phyloP scores from a whole-genome alignment of 1,140 invertebrate species.

The Penaeus chinensis region DNA sequence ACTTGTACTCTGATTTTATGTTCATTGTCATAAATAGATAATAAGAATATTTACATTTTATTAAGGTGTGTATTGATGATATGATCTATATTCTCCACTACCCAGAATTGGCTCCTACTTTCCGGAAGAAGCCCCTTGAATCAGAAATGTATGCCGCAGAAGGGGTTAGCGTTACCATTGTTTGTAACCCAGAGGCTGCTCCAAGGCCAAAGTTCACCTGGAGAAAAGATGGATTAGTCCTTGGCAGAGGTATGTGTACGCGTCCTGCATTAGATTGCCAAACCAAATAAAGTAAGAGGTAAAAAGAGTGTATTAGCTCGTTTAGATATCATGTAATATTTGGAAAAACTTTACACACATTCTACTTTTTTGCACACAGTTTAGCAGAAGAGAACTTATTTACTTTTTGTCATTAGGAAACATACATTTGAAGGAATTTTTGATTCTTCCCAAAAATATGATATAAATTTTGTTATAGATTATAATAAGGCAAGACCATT shows the following conservation, averaged over 20 bases:
- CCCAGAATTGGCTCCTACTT: conserved; percentile 84
- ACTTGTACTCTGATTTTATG: conserved; percentile 51
- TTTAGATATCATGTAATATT: not conserved
- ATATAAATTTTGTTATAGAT: no score
- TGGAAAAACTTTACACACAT: not conserved
- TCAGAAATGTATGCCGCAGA: conserved; percentile 90
- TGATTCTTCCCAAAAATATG: no score
- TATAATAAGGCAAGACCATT: no score
- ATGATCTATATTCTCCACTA: conserved; percentile 64
- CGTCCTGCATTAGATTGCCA: not conserved
- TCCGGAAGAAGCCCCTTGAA: conserved; percentile 89
- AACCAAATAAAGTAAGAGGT: not conserved
- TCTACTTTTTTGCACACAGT: no score
- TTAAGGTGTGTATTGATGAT: not conserved
- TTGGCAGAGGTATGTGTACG: conserved; percentile 70
- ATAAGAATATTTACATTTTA: not conserved
- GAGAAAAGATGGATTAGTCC: conserved; percentile 88
- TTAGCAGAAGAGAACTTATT: no score
- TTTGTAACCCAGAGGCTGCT: conserved; percentile 93
- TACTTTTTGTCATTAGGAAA: no score
- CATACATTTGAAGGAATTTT: no score
- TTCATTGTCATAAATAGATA: no score
- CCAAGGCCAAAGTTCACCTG: conserved; percentile 89
- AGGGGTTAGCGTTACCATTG: conserved; percentile 90
- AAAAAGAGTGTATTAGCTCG: not conserved